A percentile compares a stretch with the other conserved stretches of the same genome.
Conservation (phyloP, 2,888 invertebrate genomes). For the Acleris cristana region DNA sequence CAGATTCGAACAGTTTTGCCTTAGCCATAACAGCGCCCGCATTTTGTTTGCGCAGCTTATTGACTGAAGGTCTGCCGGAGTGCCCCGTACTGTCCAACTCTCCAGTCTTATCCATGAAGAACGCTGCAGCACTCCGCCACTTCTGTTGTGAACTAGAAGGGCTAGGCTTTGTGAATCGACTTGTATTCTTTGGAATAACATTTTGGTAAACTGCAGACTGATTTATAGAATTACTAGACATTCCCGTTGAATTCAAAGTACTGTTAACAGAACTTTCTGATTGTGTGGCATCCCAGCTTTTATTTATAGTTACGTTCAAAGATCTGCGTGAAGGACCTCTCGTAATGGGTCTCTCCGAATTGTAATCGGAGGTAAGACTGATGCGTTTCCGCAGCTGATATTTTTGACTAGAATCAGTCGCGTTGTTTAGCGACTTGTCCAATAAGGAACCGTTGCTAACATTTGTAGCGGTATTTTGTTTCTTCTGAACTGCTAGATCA, state of each 20-base stretch:
- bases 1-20: constrained; percentile 88
- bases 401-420: constrained; percentile 37
- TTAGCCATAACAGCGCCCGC: constrained; percentile 92
- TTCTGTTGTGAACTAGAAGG: constrained; percentile 64
- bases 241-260: constrained; percentile 57
- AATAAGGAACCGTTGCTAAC: constrained; percentile 28
- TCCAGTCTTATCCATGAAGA: constrained; percentile 80
- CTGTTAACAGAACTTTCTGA: constrained; percentile 62
- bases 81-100: constrained; percentile 71
- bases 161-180: constrained; percentile 54
- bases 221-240: constrained; percentile 54
- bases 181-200: constrained; percentile 50
- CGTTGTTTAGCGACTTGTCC: constrained; percentile 32
- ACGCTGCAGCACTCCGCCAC: constrained; percentile 83
- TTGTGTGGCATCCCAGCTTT: constrained; percentile 63
- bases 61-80: constrained; percentile 88
- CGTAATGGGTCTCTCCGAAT: constrained; percentile 32
- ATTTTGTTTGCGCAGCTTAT: constrained; percentile 88
- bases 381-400: constrained; percentile 39
- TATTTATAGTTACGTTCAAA: constrained; percentile 38
- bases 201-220: constrained; percentile 60
- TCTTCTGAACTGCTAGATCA: constrained; percentile 54
- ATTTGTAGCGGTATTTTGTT: constrained; percentile 42
- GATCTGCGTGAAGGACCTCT: constrained; percentile 36
- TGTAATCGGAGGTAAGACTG: constrained; percentile 35